Evolutionary conservation across 2,888 invertebrate species (phyloP).

Genomic region (Apoda limacodes): DNA sequence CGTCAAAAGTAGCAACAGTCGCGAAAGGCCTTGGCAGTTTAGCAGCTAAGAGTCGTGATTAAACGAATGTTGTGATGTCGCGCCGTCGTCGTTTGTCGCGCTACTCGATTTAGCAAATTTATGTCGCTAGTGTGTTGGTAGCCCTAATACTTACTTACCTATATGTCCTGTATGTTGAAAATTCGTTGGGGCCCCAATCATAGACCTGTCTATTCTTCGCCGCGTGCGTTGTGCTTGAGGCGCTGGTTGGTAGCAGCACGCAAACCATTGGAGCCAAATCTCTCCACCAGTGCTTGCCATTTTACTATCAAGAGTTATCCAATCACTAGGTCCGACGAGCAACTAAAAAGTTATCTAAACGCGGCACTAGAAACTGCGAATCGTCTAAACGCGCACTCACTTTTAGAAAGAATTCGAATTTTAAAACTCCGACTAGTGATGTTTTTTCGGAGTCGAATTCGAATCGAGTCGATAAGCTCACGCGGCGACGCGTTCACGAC

Average conservation of each 20-base stretch:
- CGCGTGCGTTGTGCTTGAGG: constrained; percentile 78
- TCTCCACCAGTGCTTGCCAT: constrained; percentile 83
- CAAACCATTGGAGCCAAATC: constrained; percentile 93
- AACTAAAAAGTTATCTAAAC: constrained; percentile 8
- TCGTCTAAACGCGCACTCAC: constrained; percentile 26
- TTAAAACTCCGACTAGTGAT: too few relatives aligned
- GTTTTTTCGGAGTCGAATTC: too few relatives aligned
- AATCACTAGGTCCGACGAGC: constrained; percentile 22
- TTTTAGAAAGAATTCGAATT: background rate
- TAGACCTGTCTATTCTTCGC: constrained; percentile 88
- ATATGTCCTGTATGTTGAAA: constrained; percentile 90
- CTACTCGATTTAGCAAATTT: too few relatives aligned
- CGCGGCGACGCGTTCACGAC: too few relatives aligned
- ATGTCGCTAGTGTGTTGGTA: background rate
- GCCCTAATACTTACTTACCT: constrained; percentile 34
- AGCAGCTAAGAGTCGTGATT: too few relatives aligned
- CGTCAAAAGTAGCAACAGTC: too few relatives aligned
- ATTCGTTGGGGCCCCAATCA: constrained; percentile 96
- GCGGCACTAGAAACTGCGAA: constrained; percentile 1
- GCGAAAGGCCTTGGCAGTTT: too few relatives aligned
- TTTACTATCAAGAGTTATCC: constrained; percentile 28
- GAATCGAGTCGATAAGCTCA: too few relatives aligned
- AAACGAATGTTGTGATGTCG: too few relatives aligned
- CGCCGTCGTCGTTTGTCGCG: too few relatives aligned
- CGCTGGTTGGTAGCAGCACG: constrained; percentile 89